Conservation (phyloP, 2,113 vertebrate species). For the Petaurus breviceps region DNA sequence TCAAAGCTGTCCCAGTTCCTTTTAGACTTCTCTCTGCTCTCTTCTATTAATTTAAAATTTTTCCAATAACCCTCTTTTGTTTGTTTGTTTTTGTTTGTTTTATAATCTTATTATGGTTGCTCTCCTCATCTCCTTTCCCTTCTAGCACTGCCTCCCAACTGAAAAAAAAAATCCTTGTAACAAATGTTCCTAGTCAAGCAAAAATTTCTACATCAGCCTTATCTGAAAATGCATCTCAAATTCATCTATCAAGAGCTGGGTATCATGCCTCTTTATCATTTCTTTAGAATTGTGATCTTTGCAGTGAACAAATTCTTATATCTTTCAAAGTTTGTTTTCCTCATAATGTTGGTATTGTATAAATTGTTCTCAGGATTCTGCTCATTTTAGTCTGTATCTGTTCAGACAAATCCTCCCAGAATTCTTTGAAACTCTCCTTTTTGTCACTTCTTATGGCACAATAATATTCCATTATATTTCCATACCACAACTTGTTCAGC, state of each 20-base stretch:
- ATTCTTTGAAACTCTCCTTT: background rate
- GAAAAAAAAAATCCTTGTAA: background rate
- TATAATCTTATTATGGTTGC: background rate
- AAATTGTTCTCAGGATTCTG: background rate
- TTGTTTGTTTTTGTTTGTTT: too few species aligned
- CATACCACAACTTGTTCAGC: background rate
- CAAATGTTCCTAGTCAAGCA: background rate
- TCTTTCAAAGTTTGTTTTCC: background rate
- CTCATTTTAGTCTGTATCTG: background rate
- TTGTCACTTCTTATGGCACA: background rate
- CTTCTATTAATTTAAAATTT: background rate
- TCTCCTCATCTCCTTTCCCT: too few species aligned
- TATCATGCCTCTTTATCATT: background rate
- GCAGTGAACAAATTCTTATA: background rate
- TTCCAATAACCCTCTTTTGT: background rate
- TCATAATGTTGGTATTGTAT: background rate
- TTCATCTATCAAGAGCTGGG: background rate
- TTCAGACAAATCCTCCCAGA: background rate
- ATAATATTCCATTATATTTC: background rate
- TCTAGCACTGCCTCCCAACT: too few species aligned
- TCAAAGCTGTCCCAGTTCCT: background rate
- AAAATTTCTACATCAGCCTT: background rate
- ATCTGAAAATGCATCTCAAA: background rate
- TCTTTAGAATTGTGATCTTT: background rate
- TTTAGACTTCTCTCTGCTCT: background rate